Conservation (phyloP, 2,888 invertebrate species). For the Celastrina argiolus region DNA sequence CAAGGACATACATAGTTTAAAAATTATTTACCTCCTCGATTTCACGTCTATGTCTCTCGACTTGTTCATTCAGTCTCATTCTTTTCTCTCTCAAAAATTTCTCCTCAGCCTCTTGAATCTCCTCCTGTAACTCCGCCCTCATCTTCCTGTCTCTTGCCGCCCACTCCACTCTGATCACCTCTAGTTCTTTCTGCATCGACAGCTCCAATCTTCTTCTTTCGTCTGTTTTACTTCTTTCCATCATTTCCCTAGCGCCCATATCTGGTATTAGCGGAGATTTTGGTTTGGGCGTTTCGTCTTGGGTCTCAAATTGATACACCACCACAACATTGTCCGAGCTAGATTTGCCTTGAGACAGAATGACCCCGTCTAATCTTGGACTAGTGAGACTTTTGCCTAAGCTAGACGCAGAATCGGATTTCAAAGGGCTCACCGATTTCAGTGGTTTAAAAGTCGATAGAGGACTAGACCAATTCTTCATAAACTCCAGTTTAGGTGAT, state of each 20-base stretch:
- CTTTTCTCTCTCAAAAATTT: constrained; percentile 61
- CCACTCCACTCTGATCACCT: constrained; percentile 76
- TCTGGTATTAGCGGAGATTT: constrained; percentile 62
- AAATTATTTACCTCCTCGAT: constrained; percentile 58
- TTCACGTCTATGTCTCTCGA: constrained; percentile 65
- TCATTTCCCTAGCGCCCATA: constrained; percentile 59
- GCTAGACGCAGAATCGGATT: constrained; percentile 58
- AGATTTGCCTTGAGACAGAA: constrained; percentile 67
- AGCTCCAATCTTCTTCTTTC: constrained; percentile 59
- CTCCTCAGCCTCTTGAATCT: constrained; percentile 70
- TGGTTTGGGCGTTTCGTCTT: constrained; percentile 53
- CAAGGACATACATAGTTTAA: no score
- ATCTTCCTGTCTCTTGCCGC: constrained; percentile 74
- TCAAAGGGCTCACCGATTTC: constrained; percentile 49
- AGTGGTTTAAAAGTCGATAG: constrained; percentile 59
- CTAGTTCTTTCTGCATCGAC: constrained; percentile 69
- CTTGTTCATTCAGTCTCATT: constrained; percentile 62
- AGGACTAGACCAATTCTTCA: constrained; percentile 58
- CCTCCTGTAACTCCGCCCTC: constrained; percentile 73
- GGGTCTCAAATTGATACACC: constrained; percentile 67
- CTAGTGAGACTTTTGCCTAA: constrained; percentile 54
- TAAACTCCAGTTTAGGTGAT: constrained; percentile 56
- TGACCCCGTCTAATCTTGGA: constrained; percentile 66
- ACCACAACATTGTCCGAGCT: constrained; percentile 67
- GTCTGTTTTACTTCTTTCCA: constrained; percentile 63